phyloP scores from a whole-genome alignment of 2,797 vertebrate species.

The Acrocephalus scirpaceus region DNA sequence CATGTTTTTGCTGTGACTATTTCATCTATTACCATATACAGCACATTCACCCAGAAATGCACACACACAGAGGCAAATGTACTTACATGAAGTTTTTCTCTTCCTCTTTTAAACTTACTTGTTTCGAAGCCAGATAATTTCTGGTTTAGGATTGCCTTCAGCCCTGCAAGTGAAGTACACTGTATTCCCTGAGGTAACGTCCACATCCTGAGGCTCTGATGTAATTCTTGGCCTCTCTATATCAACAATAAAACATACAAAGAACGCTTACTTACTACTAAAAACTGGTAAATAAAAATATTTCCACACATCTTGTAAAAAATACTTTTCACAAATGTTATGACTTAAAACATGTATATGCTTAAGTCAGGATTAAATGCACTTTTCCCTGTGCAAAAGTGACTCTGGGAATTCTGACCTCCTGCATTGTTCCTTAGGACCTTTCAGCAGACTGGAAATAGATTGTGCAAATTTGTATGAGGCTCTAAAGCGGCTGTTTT shows the following conservation, averaged over 20 bases:
- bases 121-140: slow-evolving; percentile 99
- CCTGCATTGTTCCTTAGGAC: not conserved
- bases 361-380: not conserved
- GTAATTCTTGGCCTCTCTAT: slow-evolving; percentile 97
- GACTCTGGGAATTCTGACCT: not conserved
- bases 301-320: not conserved
- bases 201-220: slow-evolving; percentile 96
- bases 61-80: not conserved
- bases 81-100: not conserved
- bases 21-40: not conserved
- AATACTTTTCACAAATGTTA: not conserved
- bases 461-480: not conserved
- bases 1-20: not conserved
- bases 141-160: slow-evolving; percentile 98
- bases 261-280: not conserved
- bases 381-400: not conserved
- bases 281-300: not conserved
- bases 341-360: not conserved
- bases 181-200: slow-evolving; percentile 96
- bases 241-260: slow-evolving; percentile 22
- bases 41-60: not conserved
- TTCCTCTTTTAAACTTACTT: slow-evolving; percentile 84
- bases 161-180: slow-evolving; percentile 98
- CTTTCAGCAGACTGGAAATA: not conserved
- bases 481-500: not conserved